Evolutionary conservation across 2,113 vertebrate genomes (phyloP), one percentile per base, ranked within the genome.

Genomic region (Chloropsis hardwickii): DNA sequence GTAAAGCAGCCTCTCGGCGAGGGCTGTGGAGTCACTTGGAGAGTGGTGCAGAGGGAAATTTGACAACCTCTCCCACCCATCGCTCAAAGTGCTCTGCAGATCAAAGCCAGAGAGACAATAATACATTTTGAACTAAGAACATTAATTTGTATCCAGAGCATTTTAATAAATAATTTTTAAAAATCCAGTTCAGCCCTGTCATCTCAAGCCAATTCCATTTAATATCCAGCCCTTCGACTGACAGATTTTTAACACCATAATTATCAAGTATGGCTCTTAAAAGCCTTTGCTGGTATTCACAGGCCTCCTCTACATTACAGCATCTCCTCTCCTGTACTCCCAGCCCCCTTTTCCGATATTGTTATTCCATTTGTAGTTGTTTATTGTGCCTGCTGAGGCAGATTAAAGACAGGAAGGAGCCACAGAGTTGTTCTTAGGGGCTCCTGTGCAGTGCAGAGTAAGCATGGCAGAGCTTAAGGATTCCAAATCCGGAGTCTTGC

Each of bases 171-270:
- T 95, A 91, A 51, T 82, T 60, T 90, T 86, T 86, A 11, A 31
- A 94, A 95, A 95, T 81, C 93, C 95, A 84, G 92, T 88, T 92
- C 93, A 95, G 95, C 96, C 94, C 94, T 97, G 97, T 98, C 97
- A 97, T 97, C 96, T 97, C 86, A 90, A 97, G 96, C 92, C 97
- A 96, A 71, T 97, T 97, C 95, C 96, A 92, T 97, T 98, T 98
- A 95, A 98, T 97, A 98, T 96, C 97, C 97, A 92, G 84, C 76
- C 87, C 93, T 97, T 94, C 86, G 83, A 96, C 96, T 97, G 98
- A 97, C 97, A 94, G 97, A 61, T 89, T 97, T 97, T 98, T 97
- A 98, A 98, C 97, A 95, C 96, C 73, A 40, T 97, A 97, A 98
- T 98, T 98, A 97, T 88, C 94, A 96, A 96, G 82, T 83, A 91